Conservation (phyloP, 2,888 invertebrate species). For the Criorhina ranunculi region DNA sequence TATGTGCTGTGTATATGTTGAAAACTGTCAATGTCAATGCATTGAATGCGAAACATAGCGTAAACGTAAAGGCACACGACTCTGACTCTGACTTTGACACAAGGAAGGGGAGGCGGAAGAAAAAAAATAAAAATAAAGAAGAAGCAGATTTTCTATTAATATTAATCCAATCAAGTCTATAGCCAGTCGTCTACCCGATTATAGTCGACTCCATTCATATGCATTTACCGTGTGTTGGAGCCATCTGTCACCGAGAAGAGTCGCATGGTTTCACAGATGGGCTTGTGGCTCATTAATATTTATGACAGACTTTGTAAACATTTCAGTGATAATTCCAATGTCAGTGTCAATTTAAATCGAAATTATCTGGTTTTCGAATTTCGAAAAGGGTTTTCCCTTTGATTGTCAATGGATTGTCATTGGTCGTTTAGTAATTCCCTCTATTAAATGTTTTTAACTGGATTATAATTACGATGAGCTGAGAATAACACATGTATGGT, state of each 20-base stretch:
- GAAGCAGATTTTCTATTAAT: conserved; percentile 52
- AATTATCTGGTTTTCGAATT: conserved; percentile 43
- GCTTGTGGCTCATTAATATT: conserved; percentile 60
- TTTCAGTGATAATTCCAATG: conserved; percentile 43
- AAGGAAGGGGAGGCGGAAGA: not conserved
- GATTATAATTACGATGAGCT: conserved; percentile 25
- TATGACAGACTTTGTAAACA: conserved; percentile 38
- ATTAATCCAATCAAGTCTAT: conserved; percentile 57
- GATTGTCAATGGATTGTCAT: not conserved
- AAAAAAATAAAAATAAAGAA: not conserved
- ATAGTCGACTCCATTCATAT: conserved; percentile 31
- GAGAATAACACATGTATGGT: conserved; percentile 12
- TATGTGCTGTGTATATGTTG: conserved; percentile 9
- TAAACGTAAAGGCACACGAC: not conserved
- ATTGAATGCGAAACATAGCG: conserved; percentile 30
- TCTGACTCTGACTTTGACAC: conserved; percentile 1
- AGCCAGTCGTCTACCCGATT: conserved; percentile 29
- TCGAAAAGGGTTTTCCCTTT: conserved; percentile 24
- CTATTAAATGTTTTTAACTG: conserved; percentile 44
- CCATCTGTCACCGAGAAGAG: conserved; percentile 49
- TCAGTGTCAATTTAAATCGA: conserved; percentile 56
- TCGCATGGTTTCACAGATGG: conserved; percentile 23
- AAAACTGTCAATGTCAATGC: conserved; percentile 50
- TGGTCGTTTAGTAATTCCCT: conserved; percentile 24
- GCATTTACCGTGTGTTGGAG: conserved; percentile 38